Conservation (phyloP, 2,888 invertebrate species). For the Alloscopus bannaensis region DNA sequence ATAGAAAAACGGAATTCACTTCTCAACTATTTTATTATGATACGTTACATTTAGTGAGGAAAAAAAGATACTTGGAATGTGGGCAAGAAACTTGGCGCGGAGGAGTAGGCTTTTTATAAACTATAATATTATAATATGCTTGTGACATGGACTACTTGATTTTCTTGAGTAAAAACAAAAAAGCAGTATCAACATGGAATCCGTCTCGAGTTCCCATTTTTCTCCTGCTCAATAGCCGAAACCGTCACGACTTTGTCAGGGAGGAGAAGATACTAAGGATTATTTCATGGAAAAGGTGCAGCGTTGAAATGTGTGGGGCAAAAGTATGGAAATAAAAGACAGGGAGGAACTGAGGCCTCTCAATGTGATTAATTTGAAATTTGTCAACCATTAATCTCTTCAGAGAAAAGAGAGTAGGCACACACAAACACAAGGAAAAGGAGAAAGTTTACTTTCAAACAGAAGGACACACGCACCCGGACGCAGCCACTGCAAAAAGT, state of each 20-base stretch:
- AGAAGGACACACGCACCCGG: constrained; percentile 27
- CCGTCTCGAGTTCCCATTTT: no score
- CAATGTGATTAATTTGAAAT: constrained; percentile 67
- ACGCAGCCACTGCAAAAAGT: constrained; percentile 34
- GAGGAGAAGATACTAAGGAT: constrained; percentile 4
- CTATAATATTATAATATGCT: no score
- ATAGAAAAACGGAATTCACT: constrained; percentile 37
- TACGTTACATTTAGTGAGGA: constrained; percentile 25
- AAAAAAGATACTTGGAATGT: no score
- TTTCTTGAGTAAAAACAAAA: no score
- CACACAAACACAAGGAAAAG: constrained; percentile 39
- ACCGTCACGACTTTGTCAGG: constrained; percentile 26
- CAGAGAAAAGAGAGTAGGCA: constrained; percentile 38
- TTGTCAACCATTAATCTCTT: constrained; percentile 67
- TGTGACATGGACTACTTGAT: no score
- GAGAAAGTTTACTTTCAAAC: constrained; percentile 42
- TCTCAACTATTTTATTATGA: constrained; percentile 31
- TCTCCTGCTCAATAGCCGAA: constrained; percentile 10
- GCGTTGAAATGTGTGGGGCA: neutral
- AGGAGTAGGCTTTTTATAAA: no score
- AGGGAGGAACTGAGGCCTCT: constrained; percentile 37
- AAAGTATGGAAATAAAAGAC: constrained; percentile 37
- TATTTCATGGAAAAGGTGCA: no score
- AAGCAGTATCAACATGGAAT: constrained; percentile 26
- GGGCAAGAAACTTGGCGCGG: no score